Conservation (phyloP, 1,140 invertebrate genomes). For the Penaeus indicus region DNA sequence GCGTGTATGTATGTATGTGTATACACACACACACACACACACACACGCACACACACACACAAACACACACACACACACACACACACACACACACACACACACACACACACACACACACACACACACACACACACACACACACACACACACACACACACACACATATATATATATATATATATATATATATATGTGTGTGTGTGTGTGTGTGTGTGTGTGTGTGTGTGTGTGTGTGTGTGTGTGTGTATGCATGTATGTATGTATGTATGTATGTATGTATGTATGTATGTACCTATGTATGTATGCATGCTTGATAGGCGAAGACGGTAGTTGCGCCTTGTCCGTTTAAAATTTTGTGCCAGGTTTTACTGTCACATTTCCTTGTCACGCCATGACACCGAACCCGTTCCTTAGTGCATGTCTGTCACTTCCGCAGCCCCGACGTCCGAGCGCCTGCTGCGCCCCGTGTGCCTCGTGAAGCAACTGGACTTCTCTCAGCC, state of each 20-base stretch:
- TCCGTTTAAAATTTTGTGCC: neutral
- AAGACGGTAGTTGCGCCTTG: too few relatives aligned
- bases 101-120: too few relatives aligned
- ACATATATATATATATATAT: too few relatives aligned
- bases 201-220: neutral
- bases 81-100: too few relatives aligned
- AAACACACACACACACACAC: too few relatives aligned
- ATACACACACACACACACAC: too few relatives aligned
- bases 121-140: too few relatives aligned
- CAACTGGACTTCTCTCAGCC: slow-evolving; percentile 64
- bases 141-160: too few relatives aligned
- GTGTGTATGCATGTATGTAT: neutral
- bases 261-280: neutral
- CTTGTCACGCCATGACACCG: too few relatives aligned
- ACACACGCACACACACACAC: too few relatives aligned
- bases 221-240: neutral
- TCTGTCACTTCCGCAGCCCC: slow-evolving; percentile 54
- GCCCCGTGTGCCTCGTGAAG: slow-evolving; percentile 73
- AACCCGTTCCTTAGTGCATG: neutral
- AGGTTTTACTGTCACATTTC: neutral
- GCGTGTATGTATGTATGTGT: too few relatives aligned
- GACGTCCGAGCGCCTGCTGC: slow-evolving; percentile 52
- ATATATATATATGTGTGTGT: neutral
- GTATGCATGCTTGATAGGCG: too few relatives aligned
- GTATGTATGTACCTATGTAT: neutral